phyloP scores from a whole-genome alignment of 2,888 invertebrate genomes.

The Macrostomum cliftonense region DNA sequence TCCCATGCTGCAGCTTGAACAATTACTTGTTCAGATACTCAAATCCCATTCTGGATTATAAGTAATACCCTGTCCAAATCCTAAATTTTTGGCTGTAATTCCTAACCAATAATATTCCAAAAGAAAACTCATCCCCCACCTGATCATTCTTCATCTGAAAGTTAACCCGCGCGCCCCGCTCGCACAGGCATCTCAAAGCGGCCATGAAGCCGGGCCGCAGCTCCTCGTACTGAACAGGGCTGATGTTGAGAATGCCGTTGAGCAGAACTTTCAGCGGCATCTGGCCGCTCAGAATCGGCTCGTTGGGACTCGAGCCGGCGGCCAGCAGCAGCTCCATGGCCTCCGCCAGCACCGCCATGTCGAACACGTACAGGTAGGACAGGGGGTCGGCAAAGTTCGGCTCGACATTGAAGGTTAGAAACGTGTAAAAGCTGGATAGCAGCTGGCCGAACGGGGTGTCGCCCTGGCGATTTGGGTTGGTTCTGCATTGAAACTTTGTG shows the following conservation, averaged over 20 bases:
- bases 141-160: constrained; percentile 32
- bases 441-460: constrained; percentile 47
- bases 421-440: constrained; percentile 27
- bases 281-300: constrained; percentile 1
- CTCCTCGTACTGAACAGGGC: constrained; percentile 1
- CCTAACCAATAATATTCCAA: too few species aligned
- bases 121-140: too few species aligned
- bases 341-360: constrained; percentile 2
- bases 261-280: constrained; percentile 20
- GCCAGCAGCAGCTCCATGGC: background rate
- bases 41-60: too few species aligned
- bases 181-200: constrained; percentile 38
- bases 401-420: constrained; percentile 6
- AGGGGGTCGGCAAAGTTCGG: constrained; percentile 2
- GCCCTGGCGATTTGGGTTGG: too few species aligned
- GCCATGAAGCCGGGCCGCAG: constrained; percentile 1
- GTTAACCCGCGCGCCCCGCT: constrained; percentile 54
- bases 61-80: too few species aligned
- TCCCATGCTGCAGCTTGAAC: too few species aligned
- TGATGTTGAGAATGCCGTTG: constrained; percentile 8
- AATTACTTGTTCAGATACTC: too few species aligned
- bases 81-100: too few species aligned
- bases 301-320: constrained; percentile 1
- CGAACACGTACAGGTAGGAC: constrained; percentile 5
- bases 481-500: too few species aligned